These are phyloP conservation scores for Anguilla marmorata DNA, from an alignment of 2,797 vertebrate species.

Conservation along the genomic window DNA sequence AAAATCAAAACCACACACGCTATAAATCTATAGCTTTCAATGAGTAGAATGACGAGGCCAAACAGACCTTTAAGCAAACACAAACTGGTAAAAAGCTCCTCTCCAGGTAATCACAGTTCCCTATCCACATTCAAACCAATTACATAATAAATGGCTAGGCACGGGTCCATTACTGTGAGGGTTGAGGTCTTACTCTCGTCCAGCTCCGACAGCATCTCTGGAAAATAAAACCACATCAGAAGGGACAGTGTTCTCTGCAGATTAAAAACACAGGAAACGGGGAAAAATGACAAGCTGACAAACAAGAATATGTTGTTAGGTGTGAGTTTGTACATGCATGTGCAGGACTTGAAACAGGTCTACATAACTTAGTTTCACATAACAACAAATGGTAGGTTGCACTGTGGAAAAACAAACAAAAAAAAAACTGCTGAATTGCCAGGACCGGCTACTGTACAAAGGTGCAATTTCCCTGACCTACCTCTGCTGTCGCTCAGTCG, in stretches of 20 bases:
- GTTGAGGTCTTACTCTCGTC: neutral
- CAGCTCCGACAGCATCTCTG: neutral
- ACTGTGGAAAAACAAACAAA: neutral
- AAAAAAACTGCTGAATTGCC: neutral
- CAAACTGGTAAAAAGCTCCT: neutral
- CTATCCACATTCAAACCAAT: conserved; percentile 32
- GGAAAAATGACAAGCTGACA: neutral
- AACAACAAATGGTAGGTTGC: conserved; percentile 6
- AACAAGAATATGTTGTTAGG: neutral
- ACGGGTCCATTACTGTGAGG: conserved; percentile 14
- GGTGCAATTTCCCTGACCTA: neutral
- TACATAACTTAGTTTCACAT: neutral
- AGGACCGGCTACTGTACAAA: neutral
- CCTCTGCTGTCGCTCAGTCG: neutral
- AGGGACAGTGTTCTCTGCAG: neutral
- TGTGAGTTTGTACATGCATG: neutral
- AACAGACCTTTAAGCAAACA: neutral
- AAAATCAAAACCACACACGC: conserved; percentile 54
- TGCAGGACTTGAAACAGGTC: neutral
- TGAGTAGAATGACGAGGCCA: neutral
- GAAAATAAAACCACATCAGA: neutral
- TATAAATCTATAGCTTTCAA: conserved; percentile 38
- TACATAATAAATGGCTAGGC: conserved; percentile 29
- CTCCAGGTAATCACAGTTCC: conserved; percentile 39
- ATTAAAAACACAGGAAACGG: neutral